phyloP scores from a whole-genome alignment of 1,140 invertebrate genomes.

The Drosophila trapezifrons region DNA sequence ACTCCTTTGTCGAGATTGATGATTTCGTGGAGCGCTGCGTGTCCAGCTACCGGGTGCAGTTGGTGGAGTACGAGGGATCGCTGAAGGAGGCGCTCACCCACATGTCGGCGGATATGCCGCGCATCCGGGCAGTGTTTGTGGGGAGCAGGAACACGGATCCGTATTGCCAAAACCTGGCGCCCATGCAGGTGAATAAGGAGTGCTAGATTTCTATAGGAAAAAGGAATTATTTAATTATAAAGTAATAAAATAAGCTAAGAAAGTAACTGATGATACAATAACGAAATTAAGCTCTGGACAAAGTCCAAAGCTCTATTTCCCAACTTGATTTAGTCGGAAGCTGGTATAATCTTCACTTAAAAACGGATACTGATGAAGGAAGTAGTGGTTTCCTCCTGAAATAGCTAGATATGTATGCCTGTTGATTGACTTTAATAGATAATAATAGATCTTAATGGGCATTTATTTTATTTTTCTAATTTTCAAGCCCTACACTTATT shows the following conservation, averaged over 20 bases:
- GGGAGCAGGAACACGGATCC: slow-evolving; percentile 95
- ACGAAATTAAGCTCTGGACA: neutral
- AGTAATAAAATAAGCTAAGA: neutral
- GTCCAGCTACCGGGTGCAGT: slow-evolving; percentile 89
- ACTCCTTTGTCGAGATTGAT: slow-evolving; percentile 94
- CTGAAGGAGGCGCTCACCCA: slow-evolving; percentile 89
- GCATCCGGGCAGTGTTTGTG: slow-evolving; percentile 93
- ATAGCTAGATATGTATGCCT: no score
- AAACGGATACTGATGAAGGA: neutral
- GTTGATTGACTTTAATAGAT: no score
- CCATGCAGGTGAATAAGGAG: slow-evolving; percentile 87
- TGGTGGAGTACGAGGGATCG: slow-evolving; percentile 88
- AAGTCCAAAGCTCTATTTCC: neutral
- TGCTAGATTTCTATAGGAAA: no score
- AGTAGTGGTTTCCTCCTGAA: no score
- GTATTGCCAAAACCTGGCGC: slow-evolving; percentile 87
- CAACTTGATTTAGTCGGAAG: neutral
- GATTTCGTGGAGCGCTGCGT: slow-evolving; percentile 90
- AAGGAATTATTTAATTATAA: neutral
- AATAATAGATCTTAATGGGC: no score
- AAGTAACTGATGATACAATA: neutral
- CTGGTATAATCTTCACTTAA: no score
- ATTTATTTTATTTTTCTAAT: neutral
- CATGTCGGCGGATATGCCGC: slow-evolving; percentile 87
- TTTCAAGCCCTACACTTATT: neutral